Conservation (phyloP, 2,113 vertebrate species). For the Cettia cetti region DNA sequence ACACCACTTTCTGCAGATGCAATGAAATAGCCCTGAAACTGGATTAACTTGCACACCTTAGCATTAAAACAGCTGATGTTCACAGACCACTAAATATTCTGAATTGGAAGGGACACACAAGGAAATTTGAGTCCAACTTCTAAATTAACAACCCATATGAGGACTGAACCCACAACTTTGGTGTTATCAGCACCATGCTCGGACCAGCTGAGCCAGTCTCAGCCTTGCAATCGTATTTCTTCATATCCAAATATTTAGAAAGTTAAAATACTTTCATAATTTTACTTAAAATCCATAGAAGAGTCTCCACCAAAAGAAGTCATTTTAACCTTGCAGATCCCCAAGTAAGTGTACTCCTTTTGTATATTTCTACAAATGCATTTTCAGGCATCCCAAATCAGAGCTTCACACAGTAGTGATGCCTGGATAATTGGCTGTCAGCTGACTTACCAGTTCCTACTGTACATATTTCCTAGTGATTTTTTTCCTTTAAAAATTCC, state of each 20-base stretch:
- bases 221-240: background rate
- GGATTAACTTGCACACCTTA: background rate
- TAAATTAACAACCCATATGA: accelerated
- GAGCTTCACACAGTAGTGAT: background rate
- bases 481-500: background rate
- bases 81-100: background rate
- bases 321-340: background rate
- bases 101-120: background rate
- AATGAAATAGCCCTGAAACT: background rate
- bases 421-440: background rate
- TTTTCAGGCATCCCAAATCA: background rate
- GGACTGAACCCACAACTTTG: background rate
- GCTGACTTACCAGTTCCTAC: background rate
- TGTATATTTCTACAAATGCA: background rate
- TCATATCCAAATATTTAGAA: background rate
- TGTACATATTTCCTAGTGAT: background rate
- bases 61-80: background rate
- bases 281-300: background rate
- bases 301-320: background rate
- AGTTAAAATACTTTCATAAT: background rate
- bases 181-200: background rate
- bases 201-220: background rate
- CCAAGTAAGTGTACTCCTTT: background rate
- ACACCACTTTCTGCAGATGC: background rate
- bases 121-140: accelerated